Conservation (phyloP, 2,888 invertebrate genomes). For the Phaonia tiefii region DNA sequence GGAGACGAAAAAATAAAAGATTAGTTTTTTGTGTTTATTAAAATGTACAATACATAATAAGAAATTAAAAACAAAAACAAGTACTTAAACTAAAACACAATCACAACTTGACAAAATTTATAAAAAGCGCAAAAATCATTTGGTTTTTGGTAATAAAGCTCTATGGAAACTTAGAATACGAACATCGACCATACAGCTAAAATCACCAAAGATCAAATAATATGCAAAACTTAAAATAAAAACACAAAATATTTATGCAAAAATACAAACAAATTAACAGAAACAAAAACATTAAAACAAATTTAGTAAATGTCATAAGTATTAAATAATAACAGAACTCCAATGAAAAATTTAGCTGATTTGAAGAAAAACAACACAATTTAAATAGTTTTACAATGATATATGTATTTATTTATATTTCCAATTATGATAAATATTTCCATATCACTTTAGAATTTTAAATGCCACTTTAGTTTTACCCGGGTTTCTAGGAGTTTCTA, state of each 20-base stretch:
- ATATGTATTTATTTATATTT: slow-evolving; percentile 19
- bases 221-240: slow-evolving; percentile 73
- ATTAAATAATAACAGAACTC: slow-evolving; percentile 53
- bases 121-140: slow-evolving; percentile 79
- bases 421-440: slow-evolving; percentile 10
- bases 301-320: slow-evolving; percentile 53
- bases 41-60: slow-evolving; percentile 8
- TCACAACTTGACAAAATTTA: slow-evolving; percentile 22
- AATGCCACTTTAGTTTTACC: not conserved
- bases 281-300: slow-evolving; percentile 31
- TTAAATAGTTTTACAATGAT: not conserved
- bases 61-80: not conserved
- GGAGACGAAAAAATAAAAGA: slow-evolving; percentile 16
- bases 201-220: slow-evolving; percentile 87
- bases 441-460: not conserved
- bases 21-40: not conserved
- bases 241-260: slow-evolving; percentile 49
- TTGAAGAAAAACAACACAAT: not conserved
- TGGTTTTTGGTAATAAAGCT: slow-evolving; percentile 88
- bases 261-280: slow-evolving; percentile 36
- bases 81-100: slow-evolving; percentile 57
- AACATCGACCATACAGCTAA: slow-evolving; percentile 85
- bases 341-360: slow-evolving; percentile 54
- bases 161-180: slow-evolving; percentile 82
- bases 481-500: not conserved